Base-by-base conservation (phyloP, 2,888 invertebrate species). In the Drosophila bunnanda region DNA sequence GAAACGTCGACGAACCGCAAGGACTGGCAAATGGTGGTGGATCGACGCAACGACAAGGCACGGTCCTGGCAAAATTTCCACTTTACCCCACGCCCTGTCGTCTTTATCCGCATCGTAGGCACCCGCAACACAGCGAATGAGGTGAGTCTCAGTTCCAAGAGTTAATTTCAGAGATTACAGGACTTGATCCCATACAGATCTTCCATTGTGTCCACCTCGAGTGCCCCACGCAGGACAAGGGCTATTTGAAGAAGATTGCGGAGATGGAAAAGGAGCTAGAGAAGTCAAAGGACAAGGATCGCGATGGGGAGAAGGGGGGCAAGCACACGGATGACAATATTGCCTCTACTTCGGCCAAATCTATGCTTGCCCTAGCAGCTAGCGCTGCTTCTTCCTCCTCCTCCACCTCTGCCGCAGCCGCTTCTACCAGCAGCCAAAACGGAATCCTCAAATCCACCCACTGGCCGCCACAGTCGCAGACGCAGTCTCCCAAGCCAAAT, bases 131-230 rank as follows among this genome's bases (percentile, higher is more conserved):
- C 99, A 15, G 99, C 98, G 0, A 99, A 99, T 92, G 98, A 98
- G 95, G 98, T 96, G 91, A 88, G n/a, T 2, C 9, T 15, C 0
- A 8, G 41, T 15, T 5, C 25, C 2, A 10, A 10, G 6, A n/a
- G 2, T n/a, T 2, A 2, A 38, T n/a, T n/a, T n/a, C 9, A 0
- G 15, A 5, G 9, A 28, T n/a, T 46, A n/a, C 3, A 30, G 6
- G 12, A 12, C 1, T 2, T n/a, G 1, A 44, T 25, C 2, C 1
- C 0, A 4, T 28, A 4, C 82, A 98, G 97, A 98, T 98, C 62
- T 99, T 99, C 93, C 99, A 99, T 92, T 96, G 98, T 91, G 99
- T 99, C 59, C 99, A 99, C 93, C 96, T 99, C 92, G 99, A 99
- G 93, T 98, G 98, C 86, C 99, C 99, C 8, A 96, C 97, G 34